phyloP scores from a whole-genome alignment of 2,888 invertebrate genomes.

The Lasiommata megera region DNA sequence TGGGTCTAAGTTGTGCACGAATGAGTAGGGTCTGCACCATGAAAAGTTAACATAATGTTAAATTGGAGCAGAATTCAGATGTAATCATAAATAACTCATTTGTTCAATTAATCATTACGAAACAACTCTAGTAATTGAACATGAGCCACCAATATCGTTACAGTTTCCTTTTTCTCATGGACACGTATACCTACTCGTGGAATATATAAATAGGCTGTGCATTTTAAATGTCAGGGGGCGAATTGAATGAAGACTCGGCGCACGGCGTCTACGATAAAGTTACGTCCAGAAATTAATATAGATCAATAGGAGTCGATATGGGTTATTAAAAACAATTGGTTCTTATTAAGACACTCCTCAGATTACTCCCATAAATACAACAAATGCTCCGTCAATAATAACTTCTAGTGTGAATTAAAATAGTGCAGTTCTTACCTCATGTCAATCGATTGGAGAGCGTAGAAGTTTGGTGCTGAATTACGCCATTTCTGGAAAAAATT shows the following conservation, averaged over 20 bases:
- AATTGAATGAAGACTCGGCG: conserved; percentile 53
- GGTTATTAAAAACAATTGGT: conserved; percentile 65
- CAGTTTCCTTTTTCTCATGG: neutral
- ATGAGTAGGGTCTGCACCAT: conserved; percentile 73
- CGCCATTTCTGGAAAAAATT: conserved; percentile 73
- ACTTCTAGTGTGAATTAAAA: neutral
- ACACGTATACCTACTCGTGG: neutral
- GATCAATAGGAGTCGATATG: conserved; percentile 69
- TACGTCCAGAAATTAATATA: conserved; percentile 51
- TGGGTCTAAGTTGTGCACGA: conserved; percentile 76
- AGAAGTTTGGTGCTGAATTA: conserved; percentile 71
- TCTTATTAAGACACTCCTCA: conserved; percentile 37
- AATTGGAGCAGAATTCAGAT: conserved; percentile 17
- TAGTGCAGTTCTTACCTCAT: conserved; percentile 55
- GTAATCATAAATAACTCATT: neutral
- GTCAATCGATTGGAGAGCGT: conserved; percentile 69
- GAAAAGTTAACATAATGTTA: conserved; percentile 44
- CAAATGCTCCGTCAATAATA: conserved; percentile 6
- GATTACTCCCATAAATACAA: conserved; percentile 24
- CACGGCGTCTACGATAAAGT: conserved; percentile 46
- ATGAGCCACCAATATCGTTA: neutral
- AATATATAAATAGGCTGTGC: conserved; percentile 26
- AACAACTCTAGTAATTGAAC: neutral
- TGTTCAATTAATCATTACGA: neutral
- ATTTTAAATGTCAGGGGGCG: conserved; percentile 57